Conservation (phyloP, 2,797 vertebrate genomes). For the Sebastes cheni region DNA sequence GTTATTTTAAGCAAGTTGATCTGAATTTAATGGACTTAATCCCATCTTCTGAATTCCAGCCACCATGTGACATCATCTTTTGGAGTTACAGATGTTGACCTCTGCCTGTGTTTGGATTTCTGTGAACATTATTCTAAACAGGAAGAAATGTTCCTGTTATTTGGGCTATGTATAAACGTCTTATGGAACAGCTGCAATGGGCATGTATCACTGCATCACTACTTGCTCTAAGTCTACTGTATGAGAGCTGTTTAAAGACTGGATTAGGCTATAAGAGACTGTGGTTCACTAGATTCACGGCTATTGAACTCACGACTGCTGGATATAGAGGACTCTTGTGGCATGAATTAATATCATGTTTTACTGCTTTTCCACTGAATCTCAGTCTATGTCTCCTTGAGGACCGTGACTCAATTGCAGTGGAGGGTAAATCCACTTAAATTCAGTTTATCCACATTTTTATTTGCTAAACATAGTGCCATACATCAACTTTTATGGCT, state of each 20-base stretch:
- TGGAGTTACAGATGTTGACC: conserved; percentile 52
- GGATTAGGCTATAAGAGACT: neutral
- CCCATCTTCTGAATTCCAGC: conserved; percentile 48
- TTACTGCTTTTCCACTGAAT: conserved; percentile 13
- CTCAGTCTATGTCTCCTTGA: neutral
- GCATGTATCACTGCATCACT: neutral
- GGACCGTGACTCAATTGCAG: neutral
- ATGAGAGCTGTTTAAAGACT: conserved; percentile 8
- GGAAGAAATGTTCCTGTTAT: conserved; percentile 21
- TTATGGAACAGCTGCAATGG: neutral
- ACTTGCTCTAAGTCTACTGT: neutral
- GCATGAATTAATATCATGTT: conserved; percentile 26
- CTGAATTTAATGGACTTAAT: conserved; percentile 46
- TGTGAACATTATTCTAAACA: conserved; percentile 21
- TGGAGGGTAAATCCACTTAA: neutral
- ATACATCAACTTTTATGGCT: neutral
- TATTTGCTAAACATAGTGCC: neutral
- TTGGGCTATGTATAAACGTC: neutral
- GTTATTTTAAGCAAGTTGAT: conserved; percentile 52
- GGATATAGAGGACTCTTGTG: conserved; percentile 1
- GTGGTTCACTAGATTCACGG: neutral
- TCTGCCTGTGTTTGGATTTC: conserved; percentile 31
- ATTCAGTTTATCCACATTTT: conserved; percentile 19
- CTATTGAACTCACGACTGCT: neutral
- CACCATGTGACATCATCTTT: conserved; percentile 45